Evolutionary conservation across 30 jellyfish, hydroid and myxozoan species (phyloP), one percentile per base, ranked within the genome.

Genomic region (Turritopsis dohrnii): DNA sequence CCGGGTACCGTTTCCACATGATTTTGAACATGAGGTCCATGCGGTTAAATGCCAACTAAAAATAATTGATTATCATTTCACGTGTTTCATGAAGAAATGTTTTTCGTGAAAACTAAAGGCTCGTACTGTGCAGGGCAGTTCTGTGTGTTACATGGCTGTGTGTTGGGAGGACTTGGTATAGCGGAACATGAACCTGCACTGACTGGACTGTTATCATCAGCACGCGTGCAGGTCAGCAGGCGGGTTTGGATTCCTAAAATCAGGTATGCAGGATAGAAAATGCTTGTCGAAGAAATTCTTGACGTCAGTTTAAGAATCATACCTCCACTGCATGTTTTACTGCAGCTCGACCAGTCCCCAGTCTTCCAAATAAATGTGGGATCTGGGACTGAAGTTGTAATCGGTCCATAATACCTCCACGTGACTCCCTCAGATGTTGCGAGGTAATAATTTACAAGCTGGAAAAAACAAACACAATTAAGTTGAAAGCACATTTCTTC

Each of bases 111-210:
- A 74, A 25, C 30, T 16, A 25, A 0, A 16, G 54, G 52, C 17
- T 75, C 97, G 52, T 86, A 90, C 97, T 31, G 82, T 20, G 97
- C 85, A 16, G 97, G 97, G 54, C 97, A 90, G 18, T 88, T 75
- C 29, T 90, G 95, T 9, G 79, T 69, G 28, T 90, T 90, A 31
- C 97, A 90, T 18, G 71, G 76, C 69, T 83, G 97, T 26, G 52
- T 24, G 3, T 88, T 3, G 21, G 79, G 75, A n/a, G 76, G 72
- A 74, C 53, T 53, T 20, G 76, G 76, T 24, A 66, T 53, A 21
- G 84, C 29, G 29, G 83, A 20, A 76, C 97, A 90, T 23, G 52
- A 24, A 23, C 60, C 79, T 21, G 52, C 25, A 69, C 95, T 90
- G 31, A 90, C 79, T 28, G 83, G 65, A 4, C 91, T 53, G 21